Evolutionary conservation across 2,797 vertebrate species (phyloP), one percentile per base, ranked within the genome.

Genomic region (Avahi laniger): DNA sequence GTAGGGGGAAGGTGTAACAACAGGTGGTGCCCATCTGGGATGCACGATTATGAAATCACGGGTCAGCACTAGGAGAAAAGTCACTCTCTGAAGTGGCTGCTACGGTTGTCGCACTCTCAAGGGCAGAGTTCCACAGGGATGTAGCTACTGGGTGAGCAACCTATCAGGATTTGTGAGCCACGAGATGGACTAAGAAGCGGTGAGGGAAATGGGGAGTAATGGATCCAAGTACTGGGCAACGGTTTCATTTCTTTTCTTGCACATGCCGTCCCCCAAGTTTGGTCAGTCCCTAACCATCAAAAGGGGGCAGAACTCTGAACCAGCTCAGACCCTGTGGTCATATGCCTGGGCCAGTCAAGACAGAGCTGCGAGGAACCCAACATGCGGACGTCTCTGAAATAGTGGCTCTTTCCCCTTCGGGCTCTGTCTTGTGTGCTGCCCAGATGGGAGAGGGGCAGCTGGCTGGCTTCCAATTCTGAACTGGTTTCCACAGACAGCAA

Each of bases 11-110:
- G 94, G 94, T 75, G 17, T 6, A 89, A 59, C 70, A 63, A 96
- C 96, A 97, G 89, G 89, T 97, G 97, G 91, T 38, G 15, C 57
- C 96, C 97, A 98, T 94, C 95, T 97, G 97, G 95, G 89, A 65
- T 26, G 20, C 17, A 61, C 83, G 43, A 70, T 46, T 69, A 83
- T 54, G 91, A 89, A 91, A 78, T 41, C 69, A 70, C 0, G 2
- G 85, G 88, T 81, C 86, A 91, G 88, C 85, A 75, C 30, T 28
- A 41, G 86, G 91, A 67, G 69, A n/a, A 89, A 28, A 95, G 95
- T 13, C 57, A 10, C 52, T 65, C 89, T 93, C 82, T 91, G 43
- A 88, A 93, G 94, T 52, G 83, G 91, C 76, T 84, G 86, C 78
- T 48, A 4, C 4, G 48, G 84, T 46, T 14, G 18, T 35, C 75